These are phyloP conservation scores for Drosophila monieri DNA, from an alignment of 2,888 invertebrate genomes.

Conservation along the genomic window DNA sequence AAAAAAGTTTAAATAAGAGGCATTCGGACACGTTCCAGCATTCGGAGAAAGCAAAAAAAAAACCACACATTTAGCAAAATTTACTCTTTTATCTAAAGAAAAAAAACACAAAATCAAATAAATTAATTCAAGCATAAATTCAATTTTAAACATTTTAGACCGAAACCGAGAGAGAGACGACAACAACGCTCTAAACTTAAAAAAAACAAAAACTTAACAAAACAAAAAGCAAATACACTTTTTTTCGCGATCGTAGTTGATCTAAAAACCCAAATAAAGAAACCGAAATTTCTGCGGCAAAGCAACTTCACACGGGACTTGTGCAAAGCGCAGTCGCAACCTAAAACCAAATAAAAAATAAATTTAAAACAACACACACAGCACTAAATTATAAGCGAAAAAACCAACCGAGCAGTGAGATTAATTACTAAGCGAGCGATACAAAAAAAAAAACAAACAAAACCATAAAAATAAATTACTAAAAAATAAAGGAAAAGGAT, in stretches of 20 bases:
- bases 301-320: slow-evolving; percentile 70
- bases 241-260: slow-evolving; percentile 80
- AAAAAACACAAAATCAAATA: slow-evolving; percentile 43
- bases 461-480: not conserved
- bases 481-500: slow-evolving; percentile 11
- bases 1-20: slow-evolving; percentile 44
- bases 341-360: slow-evolving; percentile 47
- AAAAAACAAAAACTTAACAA: slow-evolving; percentile 27
- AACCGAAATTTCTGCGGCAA: slow-evolving; percentile 46
- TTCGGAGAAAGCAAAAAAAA: slow-evolving; percentile 51
- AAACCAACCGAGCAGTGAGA: slow-evolving; percentile 80
- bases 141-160: slow-evolving; percentile 77
- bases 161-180: slow-evolving; percentile 30
- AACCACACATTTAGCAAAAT: slow-evolving; percentile 80
- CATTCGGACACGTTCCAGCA: slow-evolving; percentile 52
- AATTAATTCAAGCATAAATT: slow-evolving; percentile 71
- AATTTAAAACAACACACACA: slow-evolving; percentile 49
- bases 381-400: slow-evolving; percentile 54
- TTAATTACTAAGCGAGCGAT: slow-evolving; percentile 71
- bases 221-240: slow-evolving; percentile 52
- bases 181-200: slow-evolving; percentile 58
- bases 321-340: slow-evolving; percentile 82
- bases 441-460: slow-evolving; percentile 6
- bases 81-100: slow-evolving; percentile 83
- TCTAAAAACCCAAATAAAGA: slow-evolving; percentile 61